A percentile compares a stretch with the other conserved stretches of the same genome.
These are phyloP conservation scores for Caenorhabditis remanei DNA, from an alignment of 1,140 invertebrate genomes.

Conservation along the genomic window DNA sequence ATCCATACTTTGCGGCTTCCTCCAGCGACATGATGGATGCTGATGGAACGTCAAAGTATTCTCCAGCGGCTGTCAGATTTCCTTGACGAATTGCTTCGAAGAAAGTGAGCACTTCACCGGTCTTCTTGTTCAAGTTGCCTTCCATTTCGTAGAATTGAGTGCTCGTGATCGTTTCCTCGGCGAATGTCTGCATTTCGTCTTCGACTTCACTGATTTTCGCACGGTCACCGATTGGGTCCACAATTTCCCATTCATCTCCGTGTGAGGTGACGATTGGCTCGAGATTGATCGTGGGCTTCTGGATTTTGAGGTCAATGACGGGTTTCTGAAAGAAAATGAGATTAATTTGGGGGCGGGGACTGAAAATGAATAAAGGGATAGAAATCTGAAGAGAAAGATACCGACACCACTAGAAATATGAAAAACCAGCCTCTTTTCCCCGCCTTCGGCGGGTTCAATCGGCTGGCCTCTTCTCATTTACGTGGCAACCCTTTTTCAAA, in stretches of 20 bases:
- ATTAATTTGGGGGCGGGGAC: not conserved
- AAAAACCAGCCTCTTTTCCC: no score
- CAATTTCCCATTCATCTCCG: constrained; percentile 71
- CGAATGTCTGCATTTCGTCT: constrained; percentile 74
- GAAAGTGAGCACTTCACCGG: constrained; percentile 83
- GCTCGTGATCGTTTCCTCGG: constrained; percentile 76
- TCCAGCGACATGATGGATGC: constrained; percentile 75
- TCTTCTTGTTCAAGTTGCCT: constrained; percentile 81
- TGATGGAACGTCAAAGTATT: constrained; percentile 77
- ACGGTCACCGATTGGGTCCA: constrained; percentile 69
- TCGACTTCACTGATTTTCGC: constrained; percentile 73
- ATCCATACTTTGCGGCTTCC: constrained; percentile 75
- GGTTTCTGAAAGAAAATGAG: constrained; percentile 50
- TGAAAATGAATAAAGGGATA: no score
- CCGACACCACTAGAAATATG: no score
- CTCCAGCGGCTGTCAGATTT: constrained; percentile 75
- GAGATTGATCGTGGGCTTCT: constrained; percentile 28
- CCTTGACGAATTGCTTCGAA: constrained; percentile 82
- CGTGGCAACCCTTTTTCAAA: no score
- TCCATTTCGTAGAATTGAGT: constrained; percentile 78
- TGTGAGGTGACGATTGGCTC: constrained; percentile 24
- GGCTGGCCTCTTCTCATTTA: no score
- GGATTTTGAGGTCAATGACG: constrained; percentile 25
- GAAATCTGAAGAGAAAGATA: no score
- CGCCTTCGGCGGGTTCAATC: no score